Percentiles rank a stretch among this genome's conserved stretches.
phyloP scores from a whole-genome alignment of 2,888 invertebrate genomes.

The Timema cristinae region DNA sequence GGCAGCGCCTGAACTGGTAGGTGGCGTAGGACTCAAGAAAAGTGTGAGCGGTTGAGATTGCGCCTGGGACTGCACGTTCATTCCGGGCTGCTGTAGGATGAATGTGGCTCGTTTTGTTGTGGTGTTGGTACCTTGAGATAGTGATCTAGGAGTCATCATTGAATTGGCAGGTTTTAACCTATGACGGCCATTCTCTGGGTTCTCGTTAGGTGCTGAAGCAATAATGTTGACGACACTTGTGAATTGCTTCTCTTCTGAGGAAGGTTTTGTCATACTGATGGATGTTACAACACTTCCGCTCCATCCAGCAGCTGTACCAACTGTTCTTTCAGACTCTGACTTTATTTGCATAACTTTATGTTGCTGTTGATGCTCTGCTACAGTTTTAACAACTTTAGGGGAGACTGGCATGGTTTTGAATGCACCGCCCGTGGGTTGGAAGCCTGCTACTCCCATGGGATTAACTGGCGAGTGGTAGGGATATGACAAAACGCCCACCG shows the following conservation, averaged over 20 bases:
- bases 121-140: not conserved
- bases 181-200: slow-evolving; percentile 26
- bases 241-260: slow-evolving; percentile 18
- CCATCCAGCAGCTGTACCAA: slow-evolving; percentile 13
- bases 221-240: slow-evolving; percentile 22
- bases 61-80: slow-evolving; percentile 21
- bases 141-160: not conserved
- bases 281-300: slow-evolving; percentile 27
- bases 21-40: slow-evolving; percentile 38
- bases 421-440: slow-evolving; percentile 85
- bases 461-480: slow-evolving; percentile 69
- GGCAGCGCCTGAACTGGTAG: slow-evolving; percentile 14
- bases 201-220: slow-evolving; percentile 14
- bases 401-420: slow-evolving; percentile 80
- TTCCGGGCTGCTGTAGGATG: slow-evolving; percentile 16
- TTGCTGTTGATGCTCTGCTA: slow-evolving; percentile 20
- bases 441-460: slow-evolving; percentile 79
- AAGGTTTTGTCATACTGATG: not conserved
- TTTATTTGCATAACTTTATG: slow-evolving; percentile 19
- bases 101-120: slow-evolving; percentile 4
- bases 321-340: not conserved
- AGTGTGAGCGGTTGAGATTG: slow-evolving; percentile 46
- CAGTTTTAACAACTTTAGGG: slow-evolving; percentile 45
- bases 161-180: slow-evolving; percentile 20
- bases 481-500: slow-evolving; percentile 49